Evolutionary conservation across 2,888 invertebrate species (phyloP).

Genomic region (Lordiphosa andalusiaca): DNA sequence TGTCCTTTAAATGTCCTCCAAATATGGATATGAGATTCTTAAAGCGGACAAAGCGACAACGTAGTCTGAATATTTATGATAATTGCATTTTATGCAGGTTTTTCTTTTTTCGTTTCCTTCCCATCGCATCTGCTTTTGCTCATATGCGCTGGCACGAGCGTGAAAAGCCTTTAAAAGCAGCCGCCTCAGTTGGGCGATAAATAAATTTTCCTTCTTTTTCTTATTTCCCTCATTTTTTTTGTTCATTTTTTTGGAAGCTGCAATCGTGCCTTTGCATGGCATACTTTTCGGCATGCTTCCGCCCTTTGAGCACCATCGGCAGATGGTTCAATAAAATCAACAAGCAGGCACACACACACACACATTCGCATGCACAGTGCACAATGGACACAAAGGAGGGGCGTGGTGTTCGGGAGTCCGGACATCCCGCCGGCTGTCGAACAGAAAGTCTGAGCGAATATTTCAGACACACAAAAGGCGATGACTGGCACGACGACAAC

Average conservation of each 20-base stretch:
- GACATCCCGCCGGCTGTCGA: slow-evolving; percentile 19
- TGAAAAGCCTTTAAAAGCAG: slow-evolving; percentile 66
- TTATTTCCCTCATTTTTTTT: slow-evolving; percentile 20
- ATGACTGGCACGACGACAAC: slow-evolving; percentile 1
- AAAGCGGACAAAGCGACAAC: slow-evolving; percentile 28
- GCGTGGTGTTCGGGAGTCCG: slow-evolving; percentile 14
- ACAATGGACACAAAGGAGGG: slow-evolving; percentile 32
- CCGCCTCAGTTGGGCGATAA: slow-evolving; percentile 37
- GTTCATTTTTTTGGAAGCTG: slow-evolving; percentile 17
- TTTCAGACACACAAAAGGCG: slow-evolving; percentile 39
- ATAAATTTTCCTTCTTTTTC: slow-evolving; percentile 47
- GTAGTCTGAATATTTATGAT: slow-evolving; percentile 70
- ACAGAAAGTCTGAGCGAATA: slow-evolving; percentile 24
- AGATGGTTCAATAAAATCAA: slow-evolving; percentile 65
- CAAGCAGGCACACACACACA: slow-evolving; percentile 33
- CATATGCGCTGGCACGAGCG: slow-evolving; percentile 56
- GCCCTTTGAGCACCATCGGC: slow-evolving; percentile 44
- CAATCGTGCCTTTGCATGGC: slow-evolving; percentile 49
- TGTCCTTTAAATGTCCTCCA: slow-evolving; percentile 69
- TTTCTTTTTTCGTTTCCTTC: slow-evolving; percentile 8
- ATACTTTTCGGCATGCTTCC: slow-evolving; percentile 55
- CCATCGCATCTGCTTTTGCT: slow-evolving; percentile 11
- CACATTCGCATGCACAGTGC: slow-evolving; percentile 9
- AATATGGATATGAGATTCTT: slow-evolving; percentile 41
- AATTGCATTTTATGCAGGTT: slow-evolving; percentile 71